Evolutionary conservation across 2,888 invertebrate genomes (phyloP), one percentile per base, ranked within the genome.

Genomic region (Ametastegia equiseti): DNA sequence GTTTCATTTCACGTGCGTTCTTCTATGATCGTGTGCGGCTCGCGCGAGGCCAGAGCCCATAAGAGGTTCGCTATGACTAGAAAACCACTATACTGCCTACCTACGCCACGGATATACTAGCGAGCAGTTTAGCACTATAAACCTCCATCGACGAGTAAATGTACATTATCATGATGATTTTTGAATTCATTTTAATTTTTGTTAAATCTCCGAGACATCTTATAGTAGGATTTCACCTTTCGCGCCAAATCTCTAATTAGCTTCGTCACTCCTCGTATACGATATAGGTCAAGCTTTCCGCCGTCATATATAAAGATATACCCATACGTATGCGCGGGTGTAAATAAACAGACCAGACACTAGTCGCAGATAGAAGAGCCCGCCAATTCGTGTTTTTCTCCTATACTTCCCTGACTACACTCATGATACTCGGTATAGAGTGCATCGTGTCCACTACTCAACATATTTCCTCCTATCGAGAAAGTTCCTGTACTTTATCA

Each of bases 71-170:
- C 39, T 63, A 57, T 63, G 45, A 7, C 60, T 27, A 42, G 78
- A 75, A n/a, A 71, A 57, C 78, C 36, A 78, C 78, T 78, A n/a
- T n/a, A n/a, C n/a, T n/a, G n/a, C n/a, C n/a, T n/a, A 60, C 78
- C 78, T 78, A 78, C 78, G 78, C 78, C 78, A 78, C 23, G 30
- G 23, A 42, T 33, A 60, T 19, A 60, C 4, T 71, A 60, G 39
- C n/a, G n/a, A n/a, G n/a, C n/a, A n/a, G n/a, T n/a, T 30, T 6
- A 6, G 15, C 60, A 7, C n/a, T 78, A 39, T 78, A 54, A 75
- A 54, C 36, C 60, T 39, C 0, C 30, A 27, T 60, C 60, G 57
- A 30, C 30, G n/a, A 19, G 60, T 63, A 15, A 15, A n/a, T n/a
- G 50, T 50, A 50, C 50, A 54, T 54, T 15, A 54, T 54, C 11